Percentiles rank a stretch among this genome's conserved stretches.
These are phyloP conservation scores for Campoplex capitator DNA, from an alignment of 2,888 invertebrate species.

Conservation along the genomic window DNA sequence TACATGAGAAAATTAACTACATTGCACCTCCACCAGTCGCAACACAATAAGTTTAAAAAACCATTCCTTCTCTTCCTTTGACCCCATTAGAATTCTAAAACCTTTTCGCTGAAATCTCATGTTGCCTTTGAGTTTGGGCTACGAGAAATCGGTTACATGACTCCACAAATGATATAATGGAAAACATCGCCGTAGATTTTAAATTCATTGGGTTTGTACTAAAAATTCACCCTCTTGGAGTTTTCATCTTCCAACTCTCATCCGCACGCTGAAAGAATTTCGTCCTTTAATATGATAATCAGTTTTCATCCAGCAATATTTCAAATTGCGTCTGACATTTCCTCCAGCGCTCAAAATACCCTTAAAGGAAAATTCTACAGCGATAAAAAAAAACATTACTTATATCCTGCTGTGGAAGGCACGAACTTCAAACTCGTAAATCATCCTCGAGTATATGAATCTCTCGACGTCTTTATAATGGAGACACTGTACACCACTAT, in stretches of 20 bases:
- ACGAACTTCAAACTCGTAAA: slow-evolving; percentile 13
- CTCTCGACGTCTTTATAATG: slow-evolving; percentile 24
- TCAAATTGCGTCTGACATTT: background rate
- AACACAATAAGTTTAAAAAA: no score
- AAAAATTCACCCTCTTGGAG: background rate
- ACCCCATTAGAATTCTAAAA: no score
- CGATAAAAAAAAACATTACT: background rate
- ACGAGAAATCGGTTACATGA: no score
- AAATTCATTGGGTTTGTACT: background rate
- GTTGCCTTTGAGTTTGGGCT: no score
- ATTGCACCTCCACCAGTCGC: no score
- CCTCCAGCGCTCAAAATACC: background rate
- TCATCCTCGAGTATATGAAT: slow-evolving; percentile 24
- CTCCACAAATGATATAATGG: no score
- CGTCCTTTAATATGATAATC: background rate
- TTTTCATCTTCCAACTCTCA: background rate
- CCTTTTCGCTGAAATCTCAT: no score
- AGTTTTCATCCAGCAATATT: background rate
- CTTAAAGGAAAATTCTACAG: background rate
- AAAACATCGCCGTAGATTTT: no score
- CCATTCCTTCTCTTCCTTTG: no score
- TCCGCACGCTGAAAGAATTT: background rate
- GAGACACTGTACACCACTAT: slow-evolving; percentile 26
- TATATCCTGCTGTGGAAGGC: slow-evolving; percentile 15
- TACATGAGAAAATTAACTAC: no score